These are phyloP conservation scores for Lepilemur ruficaudatus DNA, from an alignment of 2,797 vertebrate species.

Conservation along the genomic window DNA sequence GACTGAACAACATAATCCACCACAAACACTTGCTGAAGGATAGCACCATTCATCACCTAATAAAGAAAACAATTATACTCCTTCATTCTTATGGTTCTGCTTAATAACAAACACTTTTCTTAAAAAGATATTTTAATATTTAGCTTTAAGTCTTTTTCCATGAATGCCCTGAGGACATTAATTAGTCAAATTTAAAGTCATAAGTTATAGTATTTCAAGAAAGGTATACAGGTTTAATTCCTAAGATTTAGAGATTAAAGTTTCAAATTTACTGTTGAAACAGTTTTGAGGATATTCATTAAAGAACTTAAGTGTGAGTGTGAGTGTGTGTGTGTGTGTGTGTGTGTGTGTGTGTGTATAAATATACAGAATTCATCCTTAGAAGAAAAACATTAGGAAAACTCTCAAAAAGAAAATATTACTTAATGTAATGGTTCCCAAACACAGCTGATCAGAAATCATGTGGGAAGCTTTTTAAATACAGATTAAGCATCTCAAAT, in stretches of 20 bases:
- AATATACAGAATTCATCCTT: background rate
- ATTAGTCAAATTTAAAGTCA: constrained; percentile 17
- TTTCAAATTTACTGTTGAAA: constrained; percentile 40
- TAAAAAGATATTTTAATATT: constrained; percentile 4
- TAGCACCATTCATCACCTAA: constrained; percentile 97
- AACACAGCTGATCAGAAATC: background rate
- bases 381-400: background rate
- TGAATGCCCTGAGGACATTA: background rate
- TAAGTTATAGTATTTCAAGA: constrained; percentile 31
- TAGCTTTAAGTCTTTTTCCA: constrained; percentile 35
- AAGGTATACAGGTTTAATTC: background rate
- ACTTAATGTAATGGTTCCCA: constrained; percentile 1
- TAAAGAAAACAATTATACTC: background rate
- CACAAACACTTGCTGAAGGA: constrained; percentile 98
- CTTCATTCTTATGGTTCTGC: background rate
- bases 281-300: background rate
- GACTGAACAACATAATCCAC: constrained; percentile 92
- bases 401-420: constrained; percentile 19
- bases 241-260: constrained; percentile 3
- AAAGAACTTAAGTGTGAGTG: background rate
- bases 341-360: background rate
- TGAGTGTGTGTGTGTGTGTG: background rate
- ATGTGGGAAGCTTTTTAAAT: background rate
- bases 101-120: background rate
- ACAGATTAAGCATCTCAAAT: background rate